Base-by-base conservation (phyloP, 2,888 invertebrate species). In the Heliconius ismenius region DNA sequence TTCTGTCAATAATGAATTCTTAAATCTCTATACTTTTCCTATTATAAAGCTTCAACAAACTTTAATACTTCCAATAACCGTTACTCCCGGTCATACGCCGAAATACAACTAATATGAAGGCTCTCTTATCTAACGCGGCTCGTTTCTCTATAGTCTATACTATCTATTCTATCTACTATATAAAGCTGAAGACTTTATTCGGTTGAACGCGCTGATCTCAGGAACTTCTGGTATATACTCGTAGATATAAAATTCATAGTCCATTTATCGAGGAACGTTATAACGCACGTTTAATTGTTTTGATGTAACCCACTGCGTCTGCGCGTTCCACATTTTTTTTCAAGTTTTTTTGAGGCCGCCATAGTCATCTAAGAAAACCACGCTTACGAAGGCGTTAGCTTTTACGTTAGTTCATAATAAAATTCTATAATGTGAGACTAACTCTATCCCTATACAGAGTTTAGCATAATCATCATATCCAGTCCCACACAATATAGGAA, bases 401-500 rank as follows among this genome's bases (percentile, higher is more conserved):
- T 21, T 21, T 21, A 58, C 32, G n/a, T 10, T 3, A n/a, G n/a
- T 58, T n/a, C 21, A 10, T 58, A 58, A 0, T 58, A 58, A 10
- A 58, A 10, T 58, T 58, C 3, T n/a, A 58, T 58, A 58, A 21
- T 10, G 7, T 10, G 7, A n/a, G 7, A 58, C 58, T 58, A n/a
- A 3, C 10, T 58, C 7, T 58, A 58, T n/a, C 18, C 10, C 10
- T 58, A 58, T 9, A 58, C 54, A 58, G 18, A 58, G 9, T 58
- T n/a, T 58, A 58, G n/a, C 54, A 58, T n/a, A 58, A 58, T 10
- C 18, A 58, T 3, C 58, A 58, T 10, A 21, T n/a, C 58, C 49
- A 43, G 24, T 18, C 58, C 60, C 79, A 70, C 76, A 74, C 64
- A 60, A 73, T 75, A 72, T 60, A 18, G 24, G 54, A 72, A 70